Evolutionary conservation across 1,140 invertebrate genomes (phyloP), one percentile per base, ranked within the genome.

Genomic region (Listronotus oregonensis): DNA sequence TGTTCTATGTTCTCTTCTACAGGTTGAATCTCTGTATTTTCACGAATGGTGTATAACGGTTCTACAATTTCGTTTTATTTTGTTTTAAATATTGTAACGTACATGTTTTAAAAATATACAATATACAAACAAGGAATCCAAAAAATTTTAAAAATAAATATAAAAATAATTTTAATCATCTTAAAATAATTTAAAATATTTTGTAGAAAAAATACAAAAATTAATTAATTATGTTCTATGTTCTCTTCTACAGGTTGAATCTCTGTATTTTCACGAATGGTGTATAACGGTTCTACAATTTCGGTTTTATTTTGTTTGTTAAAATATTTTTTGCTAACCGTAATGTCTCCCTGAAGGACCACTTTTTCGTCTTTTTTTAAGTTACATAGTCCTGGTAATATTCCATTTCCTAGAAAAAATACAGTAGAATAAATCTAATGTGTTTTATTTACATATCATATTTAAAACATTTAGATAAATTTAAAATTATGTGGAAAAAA

Each of bases 11-110:
- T 50, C 7, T 4, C 52, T 15, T 6, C 10, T 18, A 10, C 3
- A 8, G 15, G 9, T 15, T 58, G 46, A 21, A 58, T 65, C 17
- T 58, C 47, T 6, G 54, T 58, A 27, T 50, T 50, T 42, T 64
- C 62, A 14, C 49, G 51, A 14, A 64, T 49, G 1, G 46, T 40
- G 49, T 44, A 64, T 17, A 64, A n/a, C 2, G 62, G 62, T 15
- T 50, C 42, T 15, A 27, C 27, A 17, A 37, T 21, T 12, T 61
- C 58, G 14, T 39, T 34, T 42, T 11, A 11, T 15, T 39, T 3
- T 34, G 15, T 43, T 40, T 14, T n/a, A n/a, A n/a, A n/a, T n/a
- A n/a, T n/a, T n/a, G n/a, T n/a, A n/a, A n/a, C n/a, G n/a, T n/a
- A n/a, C n/a, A n/a, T n/a, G n/a, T n/a, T n/a, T n/a, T n/a, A n/a